phyloP scores from a whole-genome alignment of 1,140 invertebrate species.

The Drosophila kurseongensis region DNA sequence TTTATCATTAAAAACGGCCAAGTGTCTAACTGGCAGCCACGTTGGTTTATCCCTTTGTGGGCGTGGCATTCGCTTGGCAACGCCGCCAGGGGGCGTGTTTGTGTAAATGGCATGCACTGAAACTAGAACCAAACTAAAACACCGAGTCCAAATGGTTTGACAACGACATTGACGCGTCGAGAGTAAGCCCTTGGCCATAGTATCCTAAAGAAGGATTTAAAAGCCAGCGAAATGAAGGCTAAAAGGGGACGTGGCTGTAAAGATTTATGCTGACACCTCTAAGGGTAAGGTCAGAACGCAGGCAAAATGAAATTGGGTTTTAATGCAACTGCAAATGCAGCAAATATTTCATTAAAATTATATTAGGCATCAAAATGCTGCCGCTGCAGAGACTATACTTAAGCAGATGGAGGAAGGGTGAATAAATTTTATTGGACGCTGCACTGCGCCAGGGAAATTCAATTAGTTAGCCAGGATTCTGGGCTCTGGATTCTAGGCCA shows the following conservation, averaged over 20 bases:
- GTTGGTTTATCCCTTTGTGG: conserved; percentile 28
- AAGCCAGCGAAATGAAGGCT: conserved; percentile 19
- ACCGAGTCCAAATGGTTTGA: conserved; percentile 45
- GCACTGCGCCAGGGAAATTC: conserved; percentile 36
- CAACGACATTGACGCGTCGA: conserved; percentile 46
- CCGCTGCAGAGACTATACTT: conserved; percentile 38
- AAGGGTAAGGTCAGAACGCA: conserved; percentile 26
- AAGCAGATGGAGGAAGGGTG: conserved; percentile 1
- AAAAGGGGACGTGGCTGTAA: conserved; percentile 24
- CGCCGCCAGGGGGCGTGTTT: conserved; percentile 36
- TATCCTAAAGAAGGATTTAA: conserved; percentile 11
- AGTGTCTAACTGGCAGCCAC: conserved; percentile 31
- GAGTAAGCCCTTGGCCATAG: conserved; percentile 18
- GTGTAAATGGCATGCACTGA: conserved; percentile 55
- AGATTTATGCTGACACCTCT: conserved; percentile 36
- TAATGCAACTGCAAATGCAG: conserved; percentile 58
- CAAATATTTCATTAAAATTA: conserved; percentile 72
- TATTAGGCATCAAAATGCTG: conserved; percentile 49
- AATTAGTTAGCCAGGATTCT: conserved; percentile 42
- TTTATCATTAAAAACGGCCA: conserved; percentile 60
- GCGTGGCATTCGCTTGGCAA: conserved; percentile 24
- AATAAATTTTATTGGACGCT: conserved; percentile 47
- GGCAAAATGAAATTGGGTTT: conserved; percentile 65
- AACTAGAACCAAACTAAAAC: conserved; percentile 20
- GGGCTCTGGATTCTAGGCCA: conserved; percentile 11